phyloP scores from a whole-genome alignment of 2,113 vertebrate species.

The Sisor rabdophorus region DNA sequence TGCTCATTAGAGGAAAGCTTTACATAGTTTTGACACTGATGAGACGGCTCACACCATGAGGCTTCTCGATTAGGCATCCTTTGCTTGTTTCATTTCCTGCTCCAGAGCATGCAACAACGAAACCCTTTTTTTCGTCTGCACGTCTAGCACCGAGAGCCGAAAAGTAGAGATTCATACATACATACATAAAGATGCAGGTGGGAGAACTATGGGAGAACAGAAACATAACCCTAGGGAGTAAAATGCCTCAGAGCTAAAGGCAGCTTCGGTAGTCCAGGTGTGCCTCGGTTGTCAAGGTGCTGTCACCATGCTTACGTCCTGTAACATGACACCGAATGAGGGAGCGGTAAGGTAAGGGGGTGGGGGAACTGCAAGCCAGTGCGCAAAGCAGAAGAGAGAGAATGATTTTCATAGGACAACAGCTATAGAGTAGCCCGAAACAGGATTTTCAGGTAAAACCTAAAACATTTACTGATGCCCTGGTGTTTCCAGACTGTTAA shows the following conservation, averaged over 20 bases:
- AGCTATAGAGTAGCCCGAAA: conserved; percentile 21
- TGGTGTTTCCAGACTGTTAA: conserved; percentile 26
- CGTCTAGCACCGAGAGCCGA: not conserved
- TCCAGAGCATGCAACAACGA: not conserved
- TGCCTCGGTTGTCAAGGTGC: conserved; percentile 47
- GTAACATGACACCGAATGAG: conserved; percentile 45
- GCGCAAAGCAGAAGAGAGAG: conserved; percentile 27
- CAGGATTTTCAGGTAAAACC: conserved; percentile 46
- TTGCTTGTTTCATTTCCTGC: conserved; percentile 24
- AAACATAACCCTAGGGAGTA: conserved; percentile 30
- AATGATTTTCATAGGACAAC: conserved; percentile 37
- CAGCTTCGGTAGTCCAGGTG: conserved; percentile 17
- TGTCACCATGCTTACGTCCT: conserved; percentile 42
- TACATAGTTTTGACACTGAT: not conserved
- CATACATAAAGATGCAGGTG: conserved; percentile 21
- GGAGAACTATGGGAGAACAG: conserved; percentile 1
- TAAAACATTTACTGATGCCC: conserved; percentile 21
- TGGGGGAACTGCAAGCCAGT: conserved; percentile 4
- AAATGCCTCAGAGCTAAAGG: conserved; percentile 32
- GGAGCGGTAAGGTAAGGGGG: conserved; percentile 36
- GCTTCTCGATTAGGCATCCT: not conserved
- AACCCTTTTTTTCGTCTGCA: conserved; percentile 3
- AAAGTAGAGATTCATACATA: not conserved
- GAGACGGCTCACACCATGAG: not conserved
- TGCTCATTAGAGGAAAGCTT: not conserved